Percentiles rank a stretch among this genome's conserved stretches.
Evolutionary conservation across 2,797 vertebrate genomes (phyloP).

Genomic region (Chiloscyllium punctatum): DNA sequence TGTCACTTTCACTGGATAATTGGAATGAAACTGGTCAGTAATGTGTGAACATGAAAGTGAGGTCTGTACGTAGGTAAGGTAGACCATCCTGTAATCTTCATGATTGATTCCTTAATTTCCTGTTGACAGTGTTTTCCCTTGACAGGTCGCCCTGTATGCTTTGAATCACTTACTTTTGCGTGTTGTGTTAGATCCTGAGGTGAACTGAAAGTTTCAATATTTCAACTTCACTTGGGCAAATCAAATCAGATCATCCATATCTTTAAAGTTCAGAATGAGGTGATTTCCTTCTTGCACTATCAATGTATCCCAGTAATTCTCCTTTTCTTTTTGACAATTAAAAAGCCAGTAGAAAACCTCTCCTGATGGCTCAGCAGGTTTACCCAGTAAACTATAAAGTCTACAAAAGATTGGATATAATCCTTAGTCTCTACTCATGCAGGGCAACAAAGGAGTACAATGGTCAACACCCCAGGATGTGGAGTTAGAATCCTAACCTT

Average conservation of each 20-base stretch:
- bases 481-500: not conserved
- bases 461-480: not conserved
- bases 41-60: not conserved
- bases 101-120: slow-evolving; percentile 20
- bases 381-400: not conserved
- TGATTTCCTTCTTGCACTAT: not conserved
- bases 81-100: not conserved
- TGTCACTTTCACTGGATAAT: not conserved
- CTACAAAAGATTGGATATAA: not conserved
- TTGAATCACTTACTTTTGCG: not conserved
- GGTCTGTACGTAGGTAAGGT: not conserved
- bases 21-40: not conserved
- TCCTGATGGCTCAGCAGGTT: not conserved
- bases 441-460: not conserved
- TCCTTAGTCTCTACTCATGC: too few relatives aligned
- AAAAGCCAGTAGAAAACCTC: not conserved
- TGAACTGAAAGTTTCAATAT: not conserved
- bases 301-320: not conserved
- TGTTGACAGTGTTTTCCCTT: not conserved
- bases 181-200: not conserved
- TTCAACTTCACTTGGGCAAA: not conserved
- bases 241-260: not conserved
- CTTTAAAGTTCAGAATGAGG: not conserved
- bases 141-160: not conserved
- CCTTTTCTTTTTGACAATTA: not conserved